phyloP scores from a whole-genome alignment of 2,113 vertebrate species.

The Colossoma macropomum region DNA sequence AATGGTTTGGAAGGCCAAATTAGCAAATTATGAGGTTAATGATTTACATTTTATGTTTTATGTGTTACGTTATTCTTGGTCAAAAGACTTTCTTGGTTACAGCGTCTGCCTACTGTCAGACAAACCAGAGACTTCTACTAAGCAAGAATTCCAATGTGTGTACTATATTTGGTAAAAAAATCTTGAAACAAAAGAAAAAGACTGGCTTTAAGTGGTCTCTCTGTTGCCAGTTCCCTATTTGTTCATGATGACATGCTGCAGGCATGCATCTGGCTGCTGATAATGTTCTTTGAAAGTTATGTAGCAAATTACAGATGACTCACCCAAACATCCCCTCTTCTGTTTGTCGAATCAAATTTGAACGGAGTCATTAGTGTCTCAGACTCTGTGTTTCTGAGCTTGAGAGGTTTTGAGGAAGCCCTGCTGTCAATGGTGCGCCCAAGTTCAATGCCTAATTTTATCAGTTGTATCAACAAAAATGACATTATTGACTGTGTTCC shows the following conservation, averaged over 20 bases:
- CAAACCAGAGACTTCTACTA: too few species aligned
- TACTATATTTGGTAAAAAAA: too few species aligned
- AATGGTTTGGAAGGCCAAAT: too few species aligned
- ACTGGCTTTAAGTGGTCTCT: neutral
- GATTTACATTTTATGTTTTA: too few species aligned
- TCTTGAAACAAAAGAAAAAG: too few species aligned
- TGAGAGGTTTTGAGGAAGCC: neutral
- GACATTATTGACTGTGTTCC: neutral
- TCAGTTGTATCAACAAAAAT: neutral
- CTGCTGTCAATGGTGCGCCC: neutral
- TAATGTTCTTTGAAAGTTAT: conserved; percentile 10
- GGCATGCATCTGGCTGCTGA: neutral
- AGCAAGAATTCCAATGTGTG: too few species aligned
- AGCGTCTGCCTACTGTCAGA: too few species aligned
- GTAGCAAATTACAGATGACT: neutral
- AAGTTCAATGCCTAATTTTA: neutral
- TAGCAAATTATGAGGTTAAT: too few species aligned
- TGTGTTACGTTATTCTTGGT: too few species aligned
- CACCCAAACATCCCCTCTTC: conserved; percentile 20
- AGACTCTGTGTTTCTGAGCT: neutral
- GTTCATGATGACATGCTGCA: neutral
- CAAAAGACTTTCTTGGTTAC: too few species aligned
- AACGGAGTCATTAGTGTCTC: neutral
- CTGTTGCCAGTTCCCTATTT: neutral
- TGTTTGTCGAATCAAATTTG: conserved; percentile 11